A percentile compares a stretch with the other conserved stretches of the same genome.
These are phyloP conservation scores for Allacma fusca DNA, from an alignment of 2,888 invertebrate genomes.

Conservation along the genomic window DNA sequence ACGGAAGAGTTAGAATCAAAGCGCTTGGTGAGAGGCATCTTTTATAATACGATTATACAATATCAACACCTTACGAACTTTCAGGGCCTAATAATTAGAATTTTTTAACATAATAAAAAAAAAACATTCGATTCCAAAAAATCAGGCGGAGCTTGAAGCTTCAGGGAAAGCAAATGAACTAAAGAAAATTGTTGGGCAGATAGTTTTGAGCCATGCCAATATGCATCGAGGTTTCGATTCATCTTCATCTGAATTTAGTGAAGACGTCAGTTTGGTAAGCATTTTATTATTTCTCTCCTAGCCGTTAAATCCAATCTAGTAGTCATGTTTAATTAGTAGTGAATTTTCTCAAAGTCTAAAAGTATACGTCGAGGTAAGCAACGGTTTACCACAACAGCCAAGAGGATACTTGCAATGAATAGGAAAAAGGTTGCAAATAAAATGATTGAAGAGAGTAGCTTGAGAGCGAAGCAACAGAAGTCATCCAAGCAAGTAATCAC, in stretches of 20 bases:
- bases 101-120: not conserved
- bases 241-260: too few relatives aligned
- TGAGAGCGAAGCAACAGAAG: conserved; percentile 28
- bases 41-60: not conserved
- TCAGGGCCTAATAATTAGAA: not conserved
- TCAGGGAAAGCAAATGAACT: not conserved
- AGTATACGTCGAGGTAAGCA: too few relatives aligned
- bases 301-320: too few relatives aligned
- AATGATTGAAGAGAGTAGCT: conserved; percentile 42
- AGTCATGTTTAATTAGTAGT: too few relatives aligned
- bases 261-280: too few relatives aligned
- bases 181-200: not conserved
- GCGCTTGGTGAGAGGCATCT: conserved; percentile 62
- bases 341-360: too few relatives aligned
- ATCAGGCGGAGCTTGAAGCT: not conserved
- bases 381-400: not conserved
- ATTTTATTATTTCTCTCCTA: too few relatives aligned
- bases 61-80: not conserved
- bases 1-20: conserved; percentile 88
- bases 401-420: not conserved
- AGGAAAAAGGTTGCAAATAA: not conserved
- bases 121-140: not conserved
- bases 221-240: too few relatives aligned
- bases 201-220: too few relatives aligned
- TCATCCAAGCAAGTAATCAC: not conserved